phyloP scores from a whole-genome alignment of 2,113 vertebrate genomes.

The Trematocara marginatum region DNA sequence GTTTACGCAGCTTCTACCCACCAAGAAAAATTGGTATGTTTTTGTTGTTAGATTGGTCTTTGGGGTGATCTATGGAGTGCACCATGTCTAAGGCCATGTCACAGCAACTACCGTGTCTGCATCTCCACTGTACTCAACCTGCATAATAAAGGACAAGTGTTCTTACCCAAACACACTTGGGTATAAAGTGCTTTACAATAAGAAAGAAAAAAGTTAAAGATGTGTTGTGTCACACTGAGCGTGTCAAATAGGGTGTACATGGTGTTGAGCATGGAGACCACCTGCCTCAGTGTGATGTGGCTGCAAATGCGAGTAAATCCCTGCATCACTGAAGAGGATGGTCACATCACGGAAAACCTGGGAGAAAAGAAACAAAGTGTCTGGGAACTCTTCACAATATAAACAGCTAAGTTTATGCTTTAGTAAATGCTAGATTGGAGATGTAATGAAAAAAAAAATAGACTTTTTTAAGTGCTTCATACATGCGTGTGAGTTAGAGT shows the following conservation, averaged over 20 bases:
- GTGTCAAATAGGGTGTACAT: slow-evolving; percentile 76
- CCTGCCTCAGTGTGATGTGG: slow-evolving; percentile 73
- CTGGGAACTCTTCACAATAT: neutral
- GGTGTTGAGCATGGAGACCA: slow-evolving; percentile 75
- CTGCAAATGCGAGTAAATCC: slow-evolving; percentile 76
- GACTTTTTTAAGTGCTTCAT: neutral
- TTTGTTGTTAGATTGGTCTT: slow-evolving; percentile 73
- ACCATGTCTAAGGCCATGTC: slow-evolving; percentile 78
- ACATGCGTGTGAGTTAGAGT: neutral
- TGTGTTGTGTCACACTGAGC: slow-evolving; percentile 73
- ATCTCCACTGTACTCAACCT: slow-evolving; percentile 73
- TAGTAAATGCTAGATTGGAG: neutral
- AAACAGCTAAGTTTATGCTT: neutral
- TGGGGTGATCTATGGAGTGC: slow-evolving; percentile 73
- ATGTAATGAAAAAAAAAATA: neutral
- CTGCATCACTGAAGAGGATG: slow-evolving; percentile 72
- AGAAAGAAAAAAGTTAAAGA: slow-evolving; percentile 54
- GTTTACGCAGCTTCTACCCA: slow-evolving; percentile 3
- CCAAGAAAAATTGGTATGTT: slow-evolving; percentile 75
- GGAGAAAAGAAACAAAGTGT: neutral
- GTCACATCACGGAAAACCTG: slow-evolving; percentile 76
- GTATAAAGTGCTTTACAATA: neutral
- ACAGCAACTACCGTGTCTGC: slow-evolving; percentile 75
- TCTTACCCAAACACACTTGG: neutral
- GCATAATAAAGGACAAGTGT: neutral